A percentile compares a stretch with the other conserved stretches of the same genome.
Conservation (phyloP, 2,113 vertebrate species). For the Tapirus terrestris region DNA sequence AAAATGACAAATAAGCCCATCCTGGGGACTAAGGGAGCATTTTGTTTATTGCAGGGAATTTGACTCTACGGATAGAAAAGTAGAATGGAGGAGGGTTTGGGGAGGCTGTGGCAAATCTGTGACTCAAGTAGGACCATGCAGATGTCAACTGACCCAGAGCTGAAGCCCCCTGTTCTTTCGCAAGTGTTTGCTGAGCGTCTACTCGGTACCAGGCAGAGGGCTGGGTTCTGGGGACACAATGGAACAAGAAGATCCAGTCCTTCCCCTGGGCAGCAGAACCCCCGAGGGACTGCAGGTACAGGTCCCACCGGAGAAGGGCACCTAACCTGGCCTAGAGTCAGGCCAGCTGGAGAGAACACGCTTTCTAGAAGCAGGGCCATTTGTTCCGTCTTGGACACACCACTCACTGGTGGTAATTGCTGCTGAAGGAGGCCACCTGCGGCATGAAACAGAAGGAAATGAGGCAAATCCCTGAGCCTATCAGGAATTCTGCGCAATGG, state of each 20-base stretch:
- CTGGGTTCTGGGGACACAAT: rapidly evolving
- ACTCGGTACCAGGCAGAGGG: rapidly evolving
- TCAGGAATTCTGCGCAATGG: not conserved
- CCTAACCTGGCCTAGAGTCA: rapidly evolving
- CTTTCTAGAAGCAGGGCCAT: not conserved
- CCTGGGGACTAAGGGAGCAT: constrained; percentile 21
- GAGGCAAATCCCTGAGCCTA: not conserved
- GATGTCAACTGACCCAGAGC: rapidly evolving
- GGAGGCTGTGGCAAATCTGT: rapidly evolving
- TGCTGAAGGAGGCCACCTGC: not conserved
- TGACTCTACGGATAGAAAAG: not conserved
- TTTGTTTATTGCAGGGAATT: not conserved
- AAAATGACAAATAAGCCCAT: constrained; percentile 32
- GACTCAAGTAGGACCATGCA: rapidly evolving
- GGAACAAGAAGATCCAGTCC: too few species aligned
- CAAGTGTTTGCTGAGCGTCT: not conserved
- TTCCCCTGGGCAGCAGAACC: rapidly evolving
- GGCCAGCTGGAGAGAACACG: rapidly evolving
- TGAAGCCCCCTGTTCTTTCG: not conserved
- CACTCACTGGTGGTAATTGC: too few species aligned
- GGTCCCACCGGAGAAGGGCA: not conserved
- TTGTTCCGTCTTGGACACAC: not conserved
- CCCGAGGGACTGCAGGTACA: rapidly evolving
- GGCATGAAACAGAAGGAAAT: not conserved
- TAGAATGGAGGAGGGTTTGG: not conserved